Conservation (phyloP, 1,140 invertebrate species). For the Ooceraea biroi region DNA sequence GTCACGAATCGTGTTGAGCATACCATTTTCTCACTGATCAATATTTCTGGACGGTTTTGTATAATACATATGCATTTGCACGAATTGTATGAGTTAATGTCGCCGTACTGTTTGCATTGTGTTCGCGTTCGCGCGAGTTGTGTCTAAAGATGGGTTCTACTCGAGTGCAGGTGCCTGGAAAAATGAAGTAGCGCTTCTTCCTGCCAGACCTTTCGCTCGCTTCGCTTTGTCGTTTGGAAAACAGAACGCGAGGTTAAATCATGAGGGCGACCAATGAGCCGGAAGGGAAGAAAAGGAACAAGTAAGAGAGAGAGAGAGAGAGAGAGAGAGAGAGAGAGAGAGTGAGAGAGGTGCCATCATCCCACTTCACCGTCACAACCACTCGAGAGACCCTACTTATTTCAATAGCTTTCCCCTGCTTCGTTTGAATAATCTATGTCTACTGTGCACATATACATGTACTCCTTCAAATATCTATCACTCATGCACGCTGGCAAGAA, state of each 20-base stretch:
- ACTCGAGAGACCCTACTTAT: slow-evolving; percentile 83
- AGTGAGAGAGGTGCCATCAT: slow-evolving; percentile 42
- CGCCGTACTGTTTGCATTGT: background rate
- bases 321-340: slow-evolving; percentile 41
- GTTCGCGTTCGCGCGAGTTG: background rate
- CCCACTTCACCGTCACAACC: slow-evolving; percentile 71
- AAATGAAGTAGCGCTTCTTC: slow-evolving; percentile 77
- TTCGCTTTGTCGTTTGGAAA: slow-evolving; percentile 78
- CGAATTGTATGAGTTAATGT: slow-evolving; percentile 31
- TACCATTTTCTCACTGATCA: slow-evolving; percentile 6
- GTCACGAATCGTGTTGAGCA: background rate
- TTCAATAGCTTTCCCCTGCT: slow-evolving; percentile 82
- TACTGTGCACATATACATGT: slow-evolving; percentile 68
- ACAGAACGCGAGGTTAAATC: slow-evolving; percentile 81
- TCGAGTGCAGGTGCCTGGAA: slow-evolving; percentile 71
- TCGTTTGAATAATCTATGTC: slow-evolving; percentile 84
- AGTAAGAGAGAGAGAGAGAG: slow-evolving; percentile 28
- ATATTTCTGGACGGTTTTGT: slow-evolving; percentile 13
- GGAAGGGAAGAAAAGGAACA: slow-evolving; percentile 35
- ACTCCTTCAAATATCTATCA: slow-evolving; percentile 57
- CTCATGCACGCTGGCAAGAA: slow-evolving; percentile 14
- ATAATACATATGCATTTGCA: background rate
- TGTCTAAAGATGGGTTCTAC: slow-evolving; percentile 55
- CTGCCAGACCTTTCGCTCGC: slow-evolving; percentile 53
- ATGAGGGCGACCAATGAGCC: slow-evolving; percentile 81